Conservation (phyloP, 2,888 invertebrate species). For the Noctua pronuba region DNA sequence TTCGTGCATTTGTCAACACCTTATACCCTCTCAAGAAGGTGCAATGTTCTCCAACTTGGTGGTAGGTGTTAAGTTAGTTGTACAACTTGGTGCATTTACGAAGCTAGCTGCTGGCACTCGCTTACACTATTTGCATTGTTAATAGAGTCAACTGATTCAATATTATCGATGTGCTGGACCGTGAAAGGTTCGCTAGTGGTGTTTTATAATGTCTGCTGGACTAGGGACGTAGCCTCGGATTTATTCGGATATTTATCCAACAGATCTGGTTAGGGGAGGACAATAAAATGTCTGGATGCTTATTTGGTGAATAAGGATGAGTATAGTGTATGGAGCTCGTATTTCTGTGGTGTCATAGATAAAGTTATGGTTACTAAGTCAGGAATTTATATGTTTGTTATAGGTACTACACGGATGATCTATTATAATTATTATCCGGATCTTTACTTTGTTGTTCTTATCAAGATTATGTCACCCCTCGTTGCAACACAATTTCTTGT, state of each 20-base stretch:
- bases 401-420: background rate
- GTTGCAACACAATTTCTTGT: background rate
- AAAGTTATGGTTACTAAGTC: background rate
- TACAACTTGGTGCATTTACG: slow-evolving; percentile 81
- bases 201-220: slow-evolving; percentile 63
- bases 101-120: slow-evolving; percentile 80
- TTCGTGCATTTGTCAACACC: slow-evolving; percentile 43
- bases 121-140: slow-evolving; percentile 86
- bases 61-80: slow-evolving; percentile 56
- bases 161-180: slow-evolving; percentile 80
- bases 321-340: background rate
- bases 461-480: background rate
- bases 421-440: background rate
- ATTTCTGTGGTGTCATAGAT: slow-evolving; percentile 1
- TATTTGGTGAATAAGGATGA: slow-evolving; percentile 17
- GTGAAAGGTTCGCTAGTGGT: slow-evolving; percentile 70
- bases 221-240: slow-evolving; percentile 29
- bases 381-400: background rate
- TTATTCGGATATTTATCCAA: slow-evolving; percentile 45
- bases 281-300: slow-evolving; percentile 33
- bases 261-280: slow-evolving; percentile 16
- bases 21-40: background rate
- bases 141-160: slow-evolving; percentile 86
- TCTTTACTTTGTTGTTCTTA: background rate
- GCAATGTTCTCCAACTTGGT: slow-evolving; percentile 55